Conservation (phyloP, 1,140 invertebrate genomes). For the Drosophila sproati region DNA sequence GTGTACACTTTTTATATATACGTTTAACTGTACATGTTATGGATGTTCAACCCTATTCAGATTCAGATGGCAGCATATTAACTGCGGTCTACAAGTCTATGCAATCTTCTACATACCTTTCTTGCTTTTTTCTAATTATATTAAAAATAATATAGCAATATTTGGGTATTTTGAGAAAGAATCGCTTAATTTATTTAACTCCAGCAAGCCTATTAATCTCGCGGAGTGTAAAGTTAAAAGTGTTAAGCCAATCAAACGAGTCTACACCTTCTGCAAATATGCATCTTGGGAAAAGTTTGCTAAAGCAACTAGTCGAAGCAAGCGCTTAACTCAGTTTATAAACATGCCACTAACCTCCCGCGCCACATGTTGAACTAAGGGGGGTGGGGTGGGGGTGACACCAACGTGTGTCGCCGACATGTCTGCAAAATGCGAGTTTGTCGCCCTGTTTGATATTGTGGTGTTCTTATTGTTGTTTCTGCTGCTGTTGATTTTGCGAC, state of each 20-base stretch:
- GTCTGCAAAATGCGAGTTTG: constrained; percentile 62
- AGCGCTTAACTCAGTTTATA: constrained; percentile 24
- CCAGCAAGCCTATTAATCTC: background rate
- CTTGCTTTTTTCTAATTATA: too few relatives aligned
- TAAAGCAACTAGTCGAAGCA: constrained; percentile 28
- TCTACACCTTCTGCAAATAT: constrained; percentile 11
- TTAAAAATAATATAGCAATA: too few relatives aligned
- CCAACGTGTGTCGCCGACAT: constrained; percentile 46
- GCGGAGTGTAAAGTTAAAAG: background rate
- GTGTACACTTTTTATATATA: too few relatives aligned
- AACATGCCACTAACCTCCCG: background rate
- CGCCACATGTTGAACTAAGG: background rate
- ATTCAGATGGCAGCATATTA: too few relatives aligned
- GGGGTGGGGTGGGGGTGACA: constrained; percentile 7
- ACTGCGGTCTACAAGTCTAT: too few relatives aligned
- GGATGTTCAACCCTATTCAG: too few relatives aligned
- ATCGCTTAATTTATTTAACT: too few relatives aligned
- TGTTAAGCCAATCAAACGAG: constrained; percentile 2
- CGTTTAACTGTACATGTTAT: too few relatives aligned
- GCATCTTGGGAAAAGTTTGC: constrained; percentile 21
- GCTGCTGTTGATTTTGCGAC: constrained; percentile 64
- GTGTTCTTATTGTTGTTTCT: constrained; percentile 15
- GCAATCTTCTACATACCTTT: too few relatives aligned
- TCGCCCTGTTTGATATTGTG: constrained; percentile 35
- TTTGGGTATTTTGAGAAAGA: too few relatives aligned